phyloP scores from a whole-genome alignment of 2,888 invertebrate species.

The Archips xylosteana region DNA sequence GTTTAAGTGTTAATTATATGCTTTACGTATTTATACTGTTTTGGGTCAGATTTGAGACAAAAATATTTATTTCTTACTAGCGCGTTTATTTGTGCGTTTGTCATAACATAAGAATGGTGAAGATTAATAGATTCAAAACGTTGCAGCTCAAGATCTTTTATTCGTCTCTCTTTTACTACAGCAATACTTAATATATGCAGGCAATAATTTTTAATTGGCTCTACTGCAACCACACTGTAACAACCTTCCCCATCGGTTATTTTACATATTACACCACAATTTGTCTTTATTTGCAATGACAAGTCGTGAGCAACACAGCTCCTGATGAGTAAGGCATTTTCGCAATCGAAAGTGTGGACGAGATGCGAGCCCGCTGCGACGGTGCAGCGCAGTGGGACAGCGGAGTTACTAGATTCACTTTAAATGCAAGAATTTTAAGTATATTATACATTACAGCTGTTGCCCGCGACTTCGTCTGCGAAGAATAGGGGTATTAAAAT shows the following conservation, averaged over 20 bases:
- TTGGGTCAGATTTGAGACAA: no score
- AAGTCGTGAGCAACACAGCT: conserved; percentile 7
- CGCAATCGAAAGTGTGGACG: conserved; percentile 31
- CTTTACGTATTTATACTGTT: no score
- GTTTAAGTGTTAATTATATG: no score
- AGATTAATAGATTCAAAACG: no score
- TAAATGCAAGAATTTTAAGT: neutral
- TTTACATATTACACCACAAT: conserved; percentile 14
- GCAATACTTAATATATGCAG: neutral
- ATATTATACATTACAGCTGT: neutral
- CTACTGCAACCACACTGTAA: neutral
- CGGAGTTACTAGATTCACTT: neutral
- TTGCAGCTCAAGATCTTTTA: no score
- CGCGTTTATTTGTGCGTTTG: no score
- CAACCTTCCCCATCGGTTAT: neutral
- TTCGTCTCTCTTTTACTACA: no score
- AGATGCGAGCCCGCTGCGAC: conserved; percentile 20
- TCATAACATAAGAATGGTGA: no score
- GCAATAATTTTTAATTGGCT: neutral
- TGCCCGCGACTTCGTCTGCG: no score
- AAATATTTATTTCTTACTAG: no score
- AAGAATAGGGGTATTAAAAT: no score
- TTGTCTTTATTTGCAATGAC: conserved; percentile 18
- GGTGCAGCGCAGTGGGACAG: neutral
- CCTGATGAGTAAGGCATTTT: conserved; percentile 9